phyloP scores from a whole-genome alignment of 2,113 vertebrate genomes.

The Limanda limanda region DNA sequence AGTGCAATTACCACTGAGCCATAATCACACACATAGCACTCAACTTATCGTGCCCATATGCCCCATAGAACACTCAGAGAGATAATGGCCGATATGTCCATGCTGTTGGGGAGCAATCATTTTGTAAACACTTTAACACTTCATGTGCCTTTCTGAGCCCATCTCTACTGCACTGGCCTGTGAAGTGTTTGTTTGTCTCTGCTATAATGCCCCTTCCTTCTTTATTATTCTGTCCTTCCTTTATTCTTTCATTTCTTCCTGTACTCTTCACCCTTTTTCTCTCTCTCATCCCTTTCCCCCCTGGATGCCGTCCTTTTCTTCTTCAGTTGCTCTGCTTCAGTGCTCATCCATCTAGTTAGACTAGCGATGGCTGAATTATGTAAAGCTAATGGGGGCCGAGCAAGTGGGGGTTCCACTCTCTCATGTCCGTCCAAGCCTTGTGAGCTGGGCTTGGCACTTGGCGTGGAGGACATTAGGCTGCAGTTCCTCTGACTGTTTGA shows the following conservation, averaged over 20 bases:
- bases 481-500: constrained; percentile 26
- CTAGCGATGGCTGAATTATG: constrained; percentile 69
- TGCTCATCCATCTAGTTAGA: constrained; percentile 56
- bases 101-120: constrained; percentile 27
- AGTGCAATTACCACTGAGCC: constrained; percentile 76
- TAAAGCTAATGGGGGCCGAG: constrained; percentile 66
- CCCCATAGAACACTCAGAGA: constrained; percentile 29
- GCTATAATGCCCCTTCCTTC: neutral
- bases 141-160: neutral
- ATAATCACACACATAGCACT: constrained; percentile 63
- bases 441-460: constrained; percentile 46
- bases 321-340: constrained; percentile 8
- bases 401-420: constrained; percentile 30
- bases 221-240: neutral
- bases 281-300: constrained; percentile 1
- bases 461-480: constrained; percentile 20
- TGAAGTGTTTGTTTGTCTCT: neutral
- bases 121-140: neutral
- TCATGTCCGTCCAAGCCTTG: constrained; percentile 36
- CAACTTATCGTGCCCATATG: constrained; percentile 27
- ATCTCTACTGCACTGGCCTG: neutral
- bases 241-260: neutral
- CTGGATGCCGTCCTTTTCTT: constrained; percentile 18
- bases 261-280: neutral
- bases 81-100: constrained; percentile 24